Evolutionary conservation across 1,140 invertebrate species (phyloP).

Genomic region (Ceratina japonica): DNA sequence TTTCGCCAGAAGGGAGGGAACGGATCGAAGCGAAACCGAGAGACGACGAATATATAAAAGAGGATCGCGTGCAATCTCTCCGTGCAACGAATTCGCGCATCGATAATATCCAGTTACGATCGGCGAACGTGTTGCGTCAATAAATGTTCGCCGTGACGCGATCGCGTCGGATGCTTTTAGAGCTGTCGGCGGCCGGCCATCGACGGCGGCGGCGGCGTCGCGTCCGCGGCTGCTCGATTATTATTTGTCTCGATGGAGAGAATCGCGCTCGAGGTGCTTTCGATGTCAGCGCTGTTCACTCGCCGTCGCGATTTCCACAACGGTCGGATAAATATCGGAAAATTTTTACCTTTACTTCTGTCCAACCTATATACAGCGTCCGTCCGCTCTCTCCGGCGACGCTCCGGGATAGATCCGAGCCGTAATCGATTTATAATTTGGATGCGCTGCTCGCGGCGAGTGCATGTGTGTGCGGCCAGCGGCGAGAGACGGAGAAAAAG

Average conservation of each 20-base stretch:
- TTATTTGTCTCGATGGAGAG: conserved; percentile 41
- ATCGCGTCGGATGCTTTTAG: conserved; percentile 25
- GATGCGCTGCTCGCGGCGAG: conserved; percentile 6
- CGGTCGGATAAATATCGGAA: conserved; percentile 29
- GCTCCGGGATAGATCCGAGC: too few species aligned
- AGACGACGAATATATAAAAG: not conserved
- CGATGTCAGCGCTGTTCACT: conserved; percentile 40
- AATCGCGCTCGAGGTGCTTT: conserved; percentile 43
- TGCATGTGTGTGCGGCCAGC: too few species aligned
- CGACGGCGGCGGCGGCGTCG: too few species aligned
- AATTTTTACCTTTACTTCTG: conserved; percentile 10
- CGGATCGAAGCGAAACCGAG: too few species aligned
- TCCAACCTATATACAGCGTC: too few species aligned
- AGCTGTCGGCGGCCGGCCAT: not conserved
- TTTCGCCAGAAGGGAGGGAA: not conserved
- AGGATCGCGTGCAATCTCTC: conserved; percentile 21
- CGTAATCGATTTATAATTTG: not conserved
- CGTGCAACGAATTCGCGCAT: conserved; percentile 19
- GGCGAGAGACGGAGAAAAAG: too few species aligned
- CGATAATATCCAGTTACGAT: conserved; percentile 35
- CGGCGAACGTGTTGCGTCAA: conserved; percentile 38
- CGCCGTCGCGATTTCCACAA: not conserved
- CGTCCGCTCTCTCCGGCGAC: too few species aligned
- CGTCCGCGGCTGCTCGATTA: conserved; percentile 30
- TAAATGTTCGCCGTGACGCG: conserved; percentile 34